A percentile compares a stretch with the other conserved stretches of the same genome.
Conservation (phyloP, 2,113 vertebrate species). For the Rattus rattus region DNA sequence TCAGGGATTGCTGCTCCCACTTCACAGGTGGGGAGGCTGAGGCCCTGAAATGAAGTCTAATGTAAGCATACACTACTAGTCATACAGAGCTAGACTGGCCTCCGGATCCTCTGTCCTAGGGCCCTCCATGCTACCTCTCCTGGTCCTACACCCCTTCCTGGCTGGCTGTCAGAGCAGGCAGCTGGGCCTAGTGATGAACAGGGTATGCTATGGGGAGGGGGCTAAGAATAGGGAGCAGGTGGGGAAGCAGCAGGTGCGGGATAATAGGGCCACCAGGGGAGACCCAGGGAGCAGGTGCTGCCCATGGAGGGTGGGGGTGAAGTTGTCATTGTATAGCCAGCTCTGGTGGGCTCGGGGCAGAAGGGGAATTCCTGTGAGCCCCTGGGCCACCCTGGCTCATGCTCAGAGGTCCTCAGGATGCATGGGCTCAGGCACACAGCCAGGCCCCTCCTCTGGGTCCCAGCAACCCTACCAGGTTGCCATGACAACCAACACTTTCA, state of each 20-base stretch:
- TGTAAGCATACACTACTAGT: background rate
- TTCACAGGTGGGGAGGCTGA: conserved; percentile 35
- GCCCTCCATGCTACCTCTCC: background rate
- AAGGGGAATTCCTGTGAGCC: conserved; percentile 67
- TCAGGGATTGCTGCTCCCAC: background rate
- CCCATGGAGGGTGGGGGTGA: conserved; percentile 24
- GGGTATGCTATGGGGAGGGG: background rate
- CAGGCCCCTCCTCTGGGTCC: conserved; percentile 87
- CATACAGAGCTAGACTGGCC: background rate
- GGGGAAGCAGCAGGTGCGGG: conserved; percentile 3
- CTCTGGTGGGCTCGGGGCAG: conserved; percentile 22
- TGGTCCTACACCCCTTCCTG: conserved; percentile 7
- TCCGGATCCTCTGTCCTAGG: background rate
- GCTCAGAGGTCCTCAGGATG: conserved; percentile 86
- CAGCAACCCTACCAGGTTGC: conserved; percentile 87
- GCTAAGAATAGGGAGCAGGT: background rate
- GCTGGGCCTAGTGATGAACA: conserved; percentile 56
- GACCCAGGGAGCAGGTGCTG: conserved; percentile 71
- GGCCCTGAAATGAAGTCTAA: background rate
- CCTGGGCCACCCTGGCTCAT: conserved; percentile 67
- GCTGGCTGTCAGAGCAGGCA: conserved; percentile 52
- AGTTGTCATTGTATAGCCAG: conserved; percentile 37
- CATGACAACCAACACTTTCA: conserved; percentile 88
- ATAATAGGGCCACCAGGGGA: conserved; percentile 64
- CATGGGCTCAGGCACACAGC: conserved; percentile 86